phyloP scores from a whole-genome alignment of 2,113 vertebrate genomes.

The Heterotilapia buettikoferi region DNA sequence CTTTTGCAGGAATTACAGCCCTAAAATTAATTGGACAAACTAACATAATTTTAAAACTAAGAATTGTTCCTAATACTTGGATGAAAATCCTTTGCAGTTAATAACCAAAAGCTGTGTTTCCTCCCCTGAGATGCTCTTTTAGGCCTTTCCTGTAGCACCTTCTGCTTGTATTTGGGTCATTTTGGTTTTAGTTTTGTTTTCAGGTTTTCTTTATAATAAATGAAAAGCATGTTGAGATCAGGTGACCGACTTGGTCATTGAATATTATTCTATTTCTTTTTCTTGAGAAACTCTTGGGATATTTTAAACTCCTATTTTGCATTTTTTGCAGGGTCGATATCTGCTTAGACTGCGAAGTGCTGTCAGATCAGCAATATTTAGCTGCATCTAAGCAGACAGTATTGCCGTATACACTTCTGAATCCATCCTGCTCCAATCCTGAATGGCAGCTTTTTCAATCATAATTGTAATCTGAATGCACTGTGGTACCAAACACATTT shows the following conservation, averaged over 20 bases:
- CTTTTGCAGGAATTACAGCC: neutral
- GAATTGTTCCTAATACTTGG: neutral
- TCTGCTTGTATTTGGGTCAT: neutral
- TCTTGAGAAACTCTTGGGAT: neutral
- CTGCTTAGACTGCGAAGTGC: neutral
- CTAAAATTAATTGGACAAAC: neutral
- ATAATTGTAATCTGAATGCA: neutral
- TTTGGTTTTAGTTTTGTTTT: neutral
- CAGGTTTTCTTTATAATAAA: neutral
- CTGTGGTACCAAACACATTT: neutral
- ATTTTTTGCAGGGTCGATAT: neutral
- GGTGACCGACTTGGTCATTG: neutral
- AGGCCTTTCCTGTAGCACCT: neutral
- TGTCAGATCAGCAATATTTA: neutral
- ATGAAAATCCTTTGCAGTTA: neutral
- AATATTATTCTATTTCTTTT: neutral
- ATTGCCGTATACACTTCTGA: rapidly evolving
- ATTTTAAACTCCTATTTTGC: neutral
- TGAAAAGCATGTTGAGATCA: neutral
- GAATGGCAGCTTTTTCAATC: neutral
- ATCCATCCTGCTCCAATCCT: neutral
- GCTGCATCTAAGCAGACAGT: neutral
- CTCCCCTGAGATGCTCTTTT: neutral
- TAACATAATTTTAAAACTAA: neutral
- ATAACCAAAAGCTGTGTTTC: neutral